Base-by-base conservation (phyloP, 2,888 invertebrate genomes). In the Boloria selene region DNA sequence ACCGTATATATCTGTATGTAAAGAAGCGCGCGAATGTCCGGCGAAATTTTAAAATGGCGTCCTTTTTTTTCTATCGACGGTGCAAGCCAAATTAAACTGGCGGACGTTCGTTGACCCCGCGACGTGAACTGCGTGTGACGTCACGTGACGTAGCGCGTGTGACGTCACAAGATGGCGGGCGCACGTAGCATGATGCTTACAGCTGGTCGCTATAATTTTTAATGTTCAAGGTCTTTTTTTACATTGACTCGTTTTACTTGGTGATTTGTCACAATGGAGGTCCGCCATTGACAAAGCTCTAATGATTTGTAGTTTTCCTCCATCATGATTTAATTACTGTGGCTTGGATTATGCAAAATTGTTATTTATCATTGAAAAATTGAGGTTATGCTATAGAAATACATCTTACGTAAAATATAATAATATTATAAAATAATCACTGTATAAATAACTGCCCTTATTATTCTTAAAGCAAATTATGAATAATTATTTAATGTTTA, bases 51-150 rank as follows among this genome's bases (percentile, higher is more conserved):
- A 86, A 87, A 79, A 86, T 86, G 86, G 86, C 82, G 79, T 69
- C 73, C n/a, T n/a, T n/a, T 82, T 84, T 83, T 82, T 75, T 77
- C 76, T 81, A 76, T 76, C 70, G 67, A 69, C 75, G 77, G 78
- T 79, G 83, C 83, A 84, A 86, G 87, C 88, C 87, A 88, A 90
- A 90, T 87, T 87, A 85, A 84, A 84, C 80, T 83, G 82, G 83
- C 87, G 90, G 89, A 85, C 90, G 90, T 90, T 89, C 89, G 86
- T 88, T 87, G 85, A 90, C 69, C 84, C 79, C 75, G 72, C 69
- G 76, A 79, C 83, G 81, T 81, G 82, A 75, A 74, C 75, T 72
- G 73, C 73, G 71, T 70, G 77, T 78, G 80, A 80, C 79, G 80
- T 79, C 80, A 79, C 74, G 77, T 85, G 85, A 86, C 86, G 85